A percentile compares a stretch with the other conserved stretches of the same genome.
These are phyloP conservation scores for Antechinus flavipes DNA, from an alignment of 2,113 vertebrate species.

Conservation along the genomic window DNA sequence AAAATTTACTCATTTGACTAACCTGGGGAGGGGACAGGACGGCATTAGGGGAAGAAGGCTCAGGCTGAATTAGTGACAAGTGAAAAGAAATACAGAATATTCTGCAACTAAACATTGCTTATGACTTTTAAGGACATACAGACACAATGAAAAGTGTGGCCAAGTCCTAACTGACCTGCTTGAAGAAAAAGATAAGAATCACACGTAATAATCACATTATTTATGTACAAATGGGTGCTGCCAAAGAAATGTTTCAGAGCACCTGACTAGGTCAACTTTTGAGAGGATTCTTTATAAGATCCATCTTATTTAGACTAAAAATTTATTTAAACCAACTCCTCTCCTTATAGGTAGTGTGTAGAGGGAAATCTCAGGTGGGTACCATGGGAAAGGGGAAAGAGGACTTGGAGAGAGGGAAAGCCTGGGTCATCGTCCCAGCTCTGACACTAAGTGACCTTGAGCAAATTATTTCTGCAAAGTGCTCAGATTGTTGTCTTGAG, in stretches of 20 bases:
- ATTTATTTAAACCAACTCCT: conserved; percentile 38
- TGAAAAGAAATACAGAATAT: not conserved
- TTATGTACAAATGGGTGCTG: not conserved
- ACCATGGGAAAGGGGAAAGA: not conserved
- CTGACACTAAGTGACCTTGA: not conserved
- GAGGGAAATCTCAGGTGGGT: not conserved
- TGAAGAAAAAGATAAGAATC: not conserved
- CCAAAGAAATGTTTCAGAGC: conserved; percentile 6
- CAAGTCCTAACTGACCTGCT: not conserved
- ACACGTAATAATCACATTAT: not conserved
- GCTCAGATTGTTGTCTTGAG: too few species aligned
- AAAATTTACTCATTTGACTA: not conserved
- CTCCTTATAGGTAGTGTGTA: not conserved
- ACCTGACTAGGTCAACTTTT: conserved; percentile 5
- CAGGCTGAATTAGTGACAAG: not conserved
- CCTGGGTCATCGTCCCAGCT: not conserved
- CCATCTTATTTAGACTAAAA: conserved; percentile 41
- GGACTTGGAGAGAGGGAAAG: not conserved
- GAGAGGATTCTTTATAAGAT: conserved; percentile 55
- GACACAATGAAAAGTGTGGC: not conserved
- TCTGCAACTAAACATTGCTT: not conserved
- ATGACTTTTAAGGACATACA: not conserved
- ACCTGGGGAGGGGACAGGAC: not conserved
- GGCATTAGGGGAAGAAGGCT: not conserved
- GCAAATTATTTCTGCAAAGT: too few species aligned